These are phyloP conservation scores for Barnardius zonarius DNA, from an alignment of 2,113 vertebrate species.

Conservation along the genomic window DNA sequence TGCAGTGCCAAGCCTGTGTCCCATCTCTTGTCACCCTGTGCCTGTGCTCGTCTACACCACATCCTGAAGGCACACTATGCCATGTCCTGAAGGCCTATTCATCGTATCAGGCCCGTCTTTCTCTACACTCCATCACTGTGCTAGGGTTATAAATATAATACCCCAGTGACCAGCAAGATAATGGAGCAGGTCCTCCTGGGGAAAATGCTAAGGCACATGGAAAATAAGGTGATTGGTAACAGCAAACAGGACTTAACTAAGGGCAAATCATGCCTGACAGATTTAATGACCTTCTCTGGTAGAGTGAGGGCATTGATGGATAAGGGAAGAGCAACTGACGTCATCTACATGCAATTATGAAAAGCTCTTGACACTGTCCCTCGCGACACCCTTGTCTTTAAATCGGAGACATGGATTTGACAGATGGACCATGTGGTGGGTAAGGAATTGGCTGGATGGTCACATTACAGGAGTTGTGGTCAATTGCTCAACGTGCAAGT, in stretches of 20 bases:
- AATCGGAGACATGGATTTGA: background rate
- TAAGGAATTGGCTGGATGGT: background rate
- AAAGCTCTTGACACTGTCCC: background rate
- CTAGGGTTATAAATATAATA: background rate
- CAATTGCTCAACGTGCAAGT: background rate
- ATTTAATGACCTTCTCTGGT: background rate
- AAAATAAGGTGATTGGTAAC: background rate
- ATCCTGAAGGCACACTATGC: background rate
- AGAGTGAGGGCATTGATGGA: background rate
- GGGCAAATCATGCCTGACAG: background rate
- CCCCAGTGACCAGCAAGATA: background rate
- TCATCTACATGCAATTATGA: background rate
- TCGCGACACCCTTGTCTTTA: background rate
- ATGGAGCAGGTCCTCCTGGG: background rate
- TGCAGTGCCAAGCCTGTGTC: background rate
- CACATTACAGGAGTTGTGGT: background rate
- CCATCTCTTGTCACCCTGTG: background rate
- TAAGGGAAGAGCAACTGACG: background rate
- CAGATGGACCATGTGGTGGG: background rate
- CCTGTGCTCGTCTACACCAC: background rate
- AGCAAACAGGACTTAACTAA: background rate
- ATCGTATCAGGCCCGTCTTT: background rate
- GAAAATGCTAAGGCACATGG: background rate
- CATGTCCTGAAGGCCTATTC: background rate
- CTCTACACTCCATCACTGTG: background rate